A percentile compares a stretch with the other conserved stretches of the same genome.
These are phyloP conservation scores for Paramormyrops kingsleyae DNA, from an alignment of 2,113 vertebrate species.

Conservation along the genomic window DNA sequence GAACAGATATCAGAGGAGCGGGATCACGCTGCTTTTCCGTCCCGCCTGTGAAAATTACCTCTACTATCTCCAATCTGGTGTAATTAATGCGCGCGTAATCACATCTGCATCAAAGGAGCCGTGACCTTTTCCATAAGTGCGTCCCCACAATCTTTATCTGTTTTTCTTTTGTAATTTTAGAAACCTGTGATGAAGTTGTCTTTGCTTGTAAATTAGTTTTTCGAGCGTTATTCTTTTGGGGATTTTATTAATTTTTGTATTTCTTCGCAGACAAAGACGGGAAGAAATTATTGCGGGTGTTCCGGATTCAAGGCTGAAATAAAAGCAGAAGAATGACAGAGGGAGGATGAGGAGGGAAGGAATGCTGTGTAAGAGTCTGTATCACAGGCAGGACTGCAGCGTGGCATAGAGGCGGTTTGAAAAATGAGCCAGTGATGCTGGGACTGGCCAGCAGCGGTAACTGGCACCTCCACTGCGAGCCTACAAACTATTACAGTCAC, in stretches of 20 bases:
- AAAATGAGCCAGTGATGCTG: not conserved
- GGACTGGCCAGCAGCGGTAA: not conserved
- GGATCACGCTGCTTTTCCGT: not conserved
- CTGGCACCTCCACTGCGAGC: not conserved
- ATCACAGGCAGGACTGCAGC: not conserved
- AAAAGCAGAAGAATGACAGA: not conserved
- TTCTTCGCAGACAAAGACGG: not conserved
- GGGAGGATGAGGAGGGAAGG: not conserved
- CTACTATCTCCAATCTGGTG: not conserved
- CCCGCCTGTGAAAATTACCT: not conserved
- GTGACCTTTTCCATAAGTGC: not conserved
- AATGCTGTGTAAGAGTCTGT: not conserved
- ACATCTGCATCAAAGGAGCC: constrained; percentile 4
- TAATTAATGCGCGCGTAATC: constrained; percentile 2
- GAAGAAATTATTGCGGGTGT: not conserved
- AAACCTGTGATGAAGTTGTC: constrained; percentile 8
- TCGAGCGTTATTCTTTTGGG: not conserved
- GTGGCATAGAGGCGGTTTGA: not conserved
- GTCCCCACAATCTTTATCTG: not conserved
- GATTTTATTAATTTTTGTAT: not conserved
- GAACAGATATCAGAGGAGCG: not conserved
- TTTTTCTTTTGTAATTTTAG: not conserved
- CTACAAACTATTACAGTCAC: not conserved
- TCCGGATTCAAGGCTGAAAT: not conserved
- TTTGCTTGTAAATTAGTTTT: not conserved